Percentiles rank a stretch among this genome's conserved stretches.
These are phyloP conservation scores for Vidua macroura DNA, from an alignment of 2,113 vertebrate species.

Conservation along the genomic window DNA sequence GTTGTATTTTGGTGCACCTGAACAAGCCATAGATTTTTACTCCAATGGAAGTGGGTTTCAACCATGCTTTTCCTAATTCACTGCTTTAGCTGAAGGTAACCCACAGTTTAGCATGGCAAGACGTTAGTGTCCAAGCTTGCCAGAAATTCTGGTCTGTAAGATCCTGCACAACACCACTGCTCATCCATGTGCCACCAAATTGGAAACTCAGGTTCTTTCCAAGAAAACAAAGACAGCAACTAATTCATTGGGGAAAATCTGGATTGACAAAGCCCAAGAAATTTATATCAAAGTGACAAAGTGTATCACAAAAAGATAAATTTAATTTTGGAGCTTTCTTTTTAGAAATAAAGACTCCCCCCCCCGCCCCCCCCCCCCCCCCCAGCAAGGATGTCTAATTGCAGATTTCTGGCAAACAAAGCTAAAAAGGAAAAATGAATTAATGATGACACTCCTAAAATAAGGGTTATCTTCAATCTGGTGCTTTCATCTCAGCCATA, in stretches of 20 bases:
- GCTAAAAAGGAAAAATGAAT: neutral
- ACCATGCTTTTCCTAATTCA: neutral
- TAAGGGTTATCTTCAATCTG: neutral
- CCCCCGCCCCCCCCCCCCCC: too few relatives aligned
- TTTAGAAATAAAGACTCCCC: neutral
- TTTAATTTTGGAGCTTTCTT: neutral
- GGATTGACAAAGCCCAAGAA: neutral
- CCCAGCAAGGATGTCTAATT: neutral
- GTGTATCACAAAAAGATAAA: neutral
- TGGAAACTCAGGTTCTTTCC: neutral
- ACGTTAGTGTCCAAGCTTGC: neutral
- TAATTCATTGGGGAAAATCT: neutral
- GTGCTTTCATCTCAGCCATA: neutral
- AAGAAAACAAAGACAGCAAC: neutral
- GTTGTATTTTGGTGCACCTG: neutral
- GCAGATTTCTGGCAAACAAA: neutral
- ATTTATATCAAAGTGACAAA: neutral
- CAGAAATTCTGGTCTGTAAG: neutral
- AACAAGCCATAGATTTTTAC: neutral
- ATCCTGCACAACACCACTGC: neutral
- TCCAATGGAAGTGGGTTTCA: neutral
- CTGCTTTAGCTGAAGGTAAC: neutral
- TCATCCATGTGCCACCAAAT: accelerated
- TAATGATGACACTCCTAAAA: neutral
- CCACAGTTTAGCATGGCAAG: neutral